Base-by-base conservation (phyloP, 1,140 invertebrate species). In the Adelges cooleyi region DNA sequence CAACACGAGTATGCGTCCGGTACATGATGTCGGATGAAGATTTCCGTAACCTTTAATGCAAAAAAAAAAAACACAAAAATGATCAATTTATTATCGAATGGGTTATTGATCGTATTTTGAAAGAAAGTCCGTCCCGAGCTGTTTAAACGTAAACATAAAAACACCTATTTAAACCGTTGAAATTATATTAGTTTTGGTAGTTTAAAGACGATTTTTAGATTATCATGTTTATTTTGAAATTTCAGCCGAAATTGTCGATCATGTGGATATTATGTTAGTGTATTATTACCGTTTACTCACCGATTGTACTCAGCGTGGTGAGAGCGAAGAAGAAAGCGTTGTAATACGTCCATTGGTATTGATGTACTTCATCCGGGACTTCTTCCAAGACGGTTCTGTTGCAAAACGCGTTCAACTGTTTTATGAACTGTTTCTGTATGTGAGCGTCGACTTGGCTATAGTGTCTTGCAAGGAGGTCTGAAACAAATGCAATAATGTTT, bases 301-400 rank as follows among this genome's bases (percentile, higher is more conserved):
- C 91, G 69, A 97, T 92, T 6, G 93, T 97, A 71, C 90, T 95
- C 69, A 95, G 86, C 5, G 95, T 90, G 1, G 92, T 96, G 69
- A 93, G 87, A 18, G 92, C 87, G 73, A 96, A 97, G 77, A 96
- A 96, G 69, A 95, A 85, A 0, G 91, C 86, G 74, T 95, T 91
- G 71, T 93, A 94, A 75, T 90, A 95, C 70, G 89, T 90, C 92
- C 92, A 97, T 68, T 67, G 38, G 29, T 69, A 71, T 1, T 67
- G 46, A 11, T 65, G 40, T 4, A 11, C 40, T 25, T 52, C 15
- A 15, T 65, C 68, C 1, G 52, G 46, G 6, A 29, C 62, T 46
- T 67, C 66, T 33, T 66, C 59, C 4, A 65, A 54, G 10, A 70
- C 50, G 3, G 68, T 68, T 17, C 67, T 69, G n/a, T 67, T 70